A percentile compares a stretch with the other conserved stretches of the same genome.
These are phyloP conservation scores for Cistogaster globosa DNA, from an alignment of 2,888 invertebrate genomes.

Conservation along the genomic window DNA sequence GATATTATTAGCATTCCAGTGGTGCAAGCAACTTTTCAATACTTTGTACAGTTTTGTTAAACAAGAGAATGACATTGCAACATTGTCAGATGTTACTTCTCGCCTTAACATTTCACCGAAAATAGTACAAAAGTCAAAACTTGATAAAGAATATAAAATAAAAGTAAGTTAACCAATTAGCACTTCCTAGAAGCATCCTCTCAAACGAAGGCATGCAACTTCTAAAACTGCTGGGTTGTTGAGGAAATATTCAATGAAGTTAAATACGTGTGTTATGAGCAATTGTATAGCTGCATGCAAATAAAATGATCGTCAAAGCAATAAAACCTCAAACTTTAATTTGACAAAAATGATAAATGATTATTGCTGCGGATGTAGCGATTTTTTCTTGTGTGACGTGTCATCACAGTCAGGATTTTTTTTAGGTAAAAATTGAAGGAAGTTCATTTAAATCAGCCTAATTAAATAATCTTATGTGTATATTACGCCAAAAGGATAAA, in stretches of 20 bases:
- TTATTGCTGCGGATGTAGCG: slow-evolving; percentile 62
- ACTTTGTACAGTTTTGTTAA: too few relatives aligned
- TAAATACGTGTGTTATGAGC: not conserved
- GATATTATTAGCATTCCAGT: not conserved
- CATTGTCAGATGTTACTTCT: not conserved
- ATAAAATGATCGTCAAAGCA: slow-evolving; percentile 7
- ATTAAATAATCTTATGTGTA: not conserved
- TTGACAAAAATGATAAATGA: slow-evolving; percentile 66
- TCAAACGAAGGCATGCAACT: not conserved
- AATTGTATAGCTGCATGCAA: slow-evolving; percentile 11
- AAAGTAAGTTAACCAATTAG: too few relatives aligned
- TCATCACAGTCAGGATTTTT: slow-evolving; percentile 19
- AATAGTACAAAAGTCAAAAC: too few relatives aligned
- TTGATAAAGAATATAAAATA: too few relatives aligned
- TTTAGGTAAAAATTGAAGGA: not conserved
- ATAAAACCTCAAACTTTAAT: slow-evolving; percentile 38
- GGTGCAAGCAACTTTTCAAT: too few relatives aligned
- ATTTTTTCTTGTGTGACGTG: slow-evolving; percentile 24
- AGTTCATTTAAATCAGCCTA: slow-evolving; percentile 22
- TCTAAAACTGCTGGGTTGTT: slow-evolving; percentile 1
- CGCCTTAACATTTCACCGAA: not conserved
- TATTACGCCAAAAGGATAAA: too few relatives aligned
- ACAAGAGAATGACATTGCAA: too few relatives aligned
- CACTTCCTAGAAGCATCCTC: too few relatives aligned
- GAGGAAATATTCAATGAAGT: not conserved